Evolutionary conservation across 37 sponge, comb jelly and placozoan genomes (phyloP).

Genomic region (Cliona cf. orientalis): DNA sequence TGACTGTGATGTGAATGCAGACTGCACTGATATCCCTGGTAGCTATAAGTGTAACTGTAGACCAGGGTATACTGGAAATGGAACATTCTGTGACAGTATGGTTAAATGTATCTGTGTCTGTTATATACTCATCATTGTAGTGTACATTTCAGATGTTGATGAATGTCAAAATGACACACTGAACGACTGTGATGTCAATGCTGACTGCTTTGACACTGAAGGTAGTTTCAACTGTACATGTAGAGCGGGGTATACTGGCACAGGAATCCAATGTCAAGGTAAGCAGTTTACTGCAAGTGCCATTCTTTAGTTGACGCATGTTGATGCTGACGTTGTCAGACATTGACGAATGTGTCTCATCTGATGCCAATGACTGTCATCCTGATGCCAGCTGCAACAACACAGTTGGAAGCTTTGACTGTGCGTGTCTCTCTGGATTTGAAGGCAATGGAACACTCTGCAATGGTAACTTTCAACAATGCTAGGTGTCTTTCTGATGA

Average conservation of each 20-base stretch:
- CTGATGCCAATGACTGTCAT: constrained; percentile 2
- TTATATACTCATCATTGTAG: no score
- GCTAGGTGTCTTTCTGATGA: no score
- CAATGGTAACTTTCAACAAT: no score
- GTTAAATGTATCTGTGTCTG: no score
- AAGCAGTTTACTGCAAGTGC: no score
- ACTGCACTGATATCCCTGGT: constrained; percentile 44
- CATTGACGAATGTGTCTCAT: constrained; percentile 44
- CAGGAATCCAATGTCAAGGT: no score
- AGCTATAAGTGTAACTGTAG: constrained; percentile 36
- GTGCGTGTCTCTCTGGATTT: constrained; percentile 31
- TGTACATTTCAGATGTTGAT: no score
- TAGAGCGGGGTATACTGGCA: constrained; percentile 27
- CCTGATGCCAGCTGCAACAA: constrained; percentile 24
- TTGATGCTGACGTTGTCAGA: no score
- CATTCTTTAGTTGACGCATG: no score
- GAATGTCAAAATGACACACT: constrained; percentile 25
- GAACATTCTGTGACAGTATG: no score
- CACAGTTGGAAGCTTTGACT: constrained; percentile 31
- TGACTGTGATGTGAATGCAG: constrained; percentile 14
- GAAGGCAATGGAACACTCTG: constrained; percentile 43
- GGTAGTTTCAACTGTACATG: constrained; percentile 67
- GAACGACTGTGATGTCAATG: constrained; percentile 32
- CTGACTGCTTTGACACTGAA: constrained; percentile 25
- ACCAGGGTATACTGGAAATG: constrained; percentile 41